Evolutionary conservation across 2,797 vertebrate genomes (phyloP), one percentile per base, ranked within the genome.

Genomic region (Mormyrops attenuatus): DNA sequence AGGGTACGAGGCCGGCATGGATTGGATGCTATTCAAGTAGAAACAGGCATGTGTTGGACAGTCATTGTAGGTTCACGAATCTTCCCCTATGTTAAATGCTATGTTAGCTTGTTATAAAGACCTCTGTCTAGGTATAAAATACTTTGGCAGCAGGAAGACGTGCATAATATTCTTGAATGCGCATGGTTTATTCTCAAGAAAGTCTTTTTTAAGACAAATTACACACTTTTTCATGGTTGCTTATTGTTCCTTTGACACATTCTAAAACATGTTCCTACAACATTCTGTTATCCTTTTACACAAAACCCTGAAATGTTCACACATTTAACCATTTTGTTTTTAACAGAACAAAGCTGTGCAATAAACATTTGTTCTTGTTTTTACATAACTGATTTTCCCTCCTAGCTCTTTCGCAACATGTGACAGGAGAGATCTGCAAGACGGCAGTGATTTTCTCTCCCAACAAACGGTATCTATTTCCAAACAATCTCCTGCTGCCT

Each of bases 361-460:
- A 5, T 50, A 85, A 85, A 50, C 80, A 85, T 47, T 85, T 49
- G 44, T 85, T 85, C 44, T 85, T 85, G 80, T 50, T 85, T 85
- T 50, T 47, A 85, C n/a, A 50, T 85, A 85, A 85, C 17, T 47
- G 8, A 44, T 85, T 85, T 85, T 85, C 44, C 50, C 30, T 52
- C 30, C 85, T 1, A 85, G 80, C 26, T 38, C 84, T 55, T 55
- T 87, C 13, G 7, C 85, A 55, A 86, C 85, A 30, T 87, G 85
- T 57, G 41, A 85, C n/a, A n/a, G n/a, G 80, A 85, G 44, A 85
- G 80, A 47, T 50, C 80, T 50, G 44, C 44, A 50, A 44, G 44
- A 47, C 80, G 8, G 7, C 38, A 85, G 41, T 85, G 44, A 85
- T 22, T 85, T 87, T 57, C 34, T 34, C 85, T 55, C 85, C 30